Evolutionary conservation across 37 sponge, comb jelly and placozoan genomes (phyloP).

Genomic region (Crambe crambe): DNA sequence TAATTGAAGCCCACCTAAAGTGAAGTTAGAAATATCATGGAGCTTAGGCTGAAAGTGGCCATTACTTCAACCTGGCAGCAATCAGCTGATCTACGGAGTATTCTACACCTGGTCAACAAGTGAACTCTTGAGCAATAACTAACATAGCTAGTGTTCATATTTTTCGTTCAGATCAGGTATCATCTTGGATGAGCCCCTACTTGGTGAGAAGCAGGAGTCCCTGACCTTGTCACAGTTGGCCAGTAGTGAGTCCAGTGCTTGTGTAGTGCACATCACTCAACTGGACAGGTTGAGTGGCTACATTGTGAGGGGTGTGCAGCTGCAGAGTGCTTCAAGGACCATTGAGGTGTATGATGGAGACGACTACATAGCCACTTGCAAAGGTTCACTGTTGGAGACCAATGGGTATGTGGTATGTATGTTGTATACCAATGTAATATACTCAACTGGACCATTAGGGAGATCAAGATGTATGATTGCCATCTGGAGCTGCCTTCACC

Average conservation of each 20-base stretch:
- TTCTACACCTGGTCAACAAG: conserved; percentile 7
- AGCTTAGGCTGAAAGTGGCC: background rate
- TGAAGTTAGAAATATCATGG: background rate
- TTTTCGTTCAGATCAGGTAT: background rate
- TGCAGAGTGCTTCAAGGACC: conserved; percentile 2
- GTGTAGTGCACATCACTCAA: background rate
- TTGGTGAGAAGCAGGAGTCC: background rate
- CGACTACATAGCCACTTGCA: conserved; percentile 4
- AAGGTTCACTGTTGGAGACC: background rate
- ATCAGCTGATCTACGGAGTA: conserved; percentile 1
- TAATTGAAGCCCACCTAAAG: too few relatives aligned
- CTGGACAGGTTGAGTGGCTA: background rate
- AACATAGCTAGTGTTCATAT: background rate
- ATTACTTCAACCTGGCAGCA: conserved; percentile 14
- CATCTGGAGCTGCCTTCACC: background rate
- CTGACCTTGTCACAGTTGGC: background rate
- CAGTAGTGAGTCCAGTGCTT: background rate
- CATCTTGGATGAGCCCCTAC: conserved; percentile 1
- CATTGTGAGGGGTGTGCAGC: background rate
- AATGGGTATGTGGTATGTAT: background rate
- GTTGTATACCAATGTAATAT: background rate
- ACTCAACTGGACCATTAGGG: background rate
- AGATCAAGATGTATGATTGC: background rate
- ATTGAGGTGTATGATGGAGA: conserved; percentile 12
- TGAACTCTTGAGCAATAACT: background rate